phyloP scores from a whole-genome alignment of 2,113 vertebrate genomes.

The Microtus richardsoni region DNA sequence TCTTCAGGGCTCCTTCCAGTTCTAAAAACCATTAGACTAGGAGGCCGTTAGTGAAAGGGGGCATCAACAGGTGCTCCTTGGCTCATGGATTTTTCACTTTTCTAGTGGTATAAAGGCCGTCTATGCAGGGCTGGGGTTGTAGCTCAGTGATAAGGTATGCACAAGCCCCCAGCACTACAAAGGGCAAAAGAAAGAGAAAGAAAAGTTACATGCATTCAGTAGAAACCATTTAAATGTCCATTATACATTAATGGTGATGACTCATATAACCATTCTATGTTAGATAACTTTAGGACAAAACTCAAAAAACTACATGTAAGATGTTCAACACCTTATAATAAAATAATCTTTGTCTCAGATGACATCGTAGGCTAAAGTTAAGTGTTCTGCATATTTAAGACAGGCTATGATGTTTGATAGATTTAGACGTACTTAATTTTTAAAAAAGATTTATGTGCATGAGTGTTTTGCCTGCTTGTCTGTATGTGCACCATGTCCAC shows the following conservation, averaged over 20 bases:
- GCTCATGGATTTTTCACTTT: not conserved
- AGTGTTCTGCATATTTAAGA: not conserved
- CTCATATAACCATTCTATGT: not conserved
- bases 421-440: not conserved
- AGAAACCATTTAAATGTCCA: not conserved
- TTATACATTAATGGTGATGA: not conserved
- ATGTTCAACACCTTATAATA: not conserved
- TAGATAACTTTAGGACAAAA: not conserved
- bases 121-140: not conserved
- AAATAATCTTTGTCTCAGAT: not conserved
- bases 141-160: not conserved
- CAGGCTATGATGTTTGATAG: not conserved
- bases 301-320: not conserved
- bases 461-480: not conserved
- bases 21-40: not conserved
- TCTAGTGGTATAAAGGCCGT: not conserved
- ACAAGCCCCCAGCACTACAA: not conserved
- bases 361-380: not conserved
- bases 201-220: not conserved
- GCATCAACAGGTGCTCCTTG: rapidly evolving
- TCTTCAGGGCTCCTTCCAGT: not conserved
- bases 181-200: not conserved
- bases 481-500: no score
- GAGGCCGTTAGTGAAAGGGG: not conserved
- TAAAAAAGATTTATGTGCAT: not conserved